Evolutionary conservation across 2,888 invertebrate species (phyloP).

Genomic region (Agrilus cyanescens): DNA sequence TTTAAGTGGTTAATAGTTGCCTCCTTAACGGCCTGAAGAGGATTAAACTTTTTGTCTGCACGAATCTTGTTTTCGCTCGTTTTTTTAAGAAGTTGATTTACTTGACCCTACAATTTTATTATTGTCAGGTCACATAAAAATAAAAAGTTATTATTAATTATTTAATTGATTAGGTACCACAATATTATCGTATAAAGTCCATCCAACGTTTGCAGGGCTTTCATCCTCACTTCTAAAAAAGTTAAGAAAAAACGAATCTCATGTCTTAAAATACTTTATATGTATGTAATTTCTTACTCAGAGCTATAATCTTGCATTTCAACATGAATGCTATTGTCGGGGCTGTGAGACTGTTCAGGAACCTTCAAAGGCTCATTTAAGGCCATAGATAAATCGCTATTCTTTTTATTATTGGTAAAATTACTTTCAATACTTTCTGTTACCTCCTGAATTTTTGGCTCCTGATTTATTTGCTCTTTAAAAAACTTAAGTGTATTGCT

Average conservation of each 20-base stretch:
- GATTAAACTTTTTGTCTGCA: not conserved
- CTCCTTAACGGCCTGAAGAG: constrained; percentile 23
- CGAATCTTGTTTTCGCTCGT: constrained; percentile 16
- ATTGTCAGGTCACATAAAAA: not conserved
- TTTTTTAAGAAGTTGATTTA: constrained; percentile 41
- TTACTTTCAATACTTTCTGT: constrained; percentile 16
- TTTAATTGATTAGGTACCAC: constrained; percentile 38
- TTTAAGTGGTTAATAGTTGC: constrained; percentile 31
- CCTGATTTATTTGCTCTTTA: constrained; percentile 12
- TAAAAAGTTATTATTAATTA: not conserved
- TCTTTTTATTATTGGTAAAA: constrained; percentile 6
- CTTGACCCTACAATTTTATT: constrained; percentile 33
- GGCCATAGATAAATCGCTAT: constrained; percentile 25
- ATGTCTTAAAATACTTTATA: constrained; percentile 2
- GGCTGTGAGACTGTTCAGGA: constrained; percentile 33
- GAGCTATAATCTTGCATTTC: constrained; percentile 39
- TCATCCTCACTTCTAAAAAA: constrained; percentile 41
- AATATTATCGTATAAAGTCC: constrained; percentile 62
- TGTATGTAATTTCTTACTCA: constrained; percentile 29
- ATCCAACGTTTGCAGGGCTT: constrained; percentile 47
- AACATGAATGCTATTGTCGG: constrained; percentile 40
- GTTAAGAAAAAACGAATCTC: constrained; percentile 7
- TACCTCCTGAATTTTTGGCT: constrained; percentile 28
- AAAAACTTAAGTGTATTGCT: constrained; percentile 5
- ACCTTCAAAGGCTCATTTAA: constrained; percentile 28